phyloP scores from a whole-genome alignment of 2,113 vertebrate genomes.

The Corvus moneduloides region DNA sequence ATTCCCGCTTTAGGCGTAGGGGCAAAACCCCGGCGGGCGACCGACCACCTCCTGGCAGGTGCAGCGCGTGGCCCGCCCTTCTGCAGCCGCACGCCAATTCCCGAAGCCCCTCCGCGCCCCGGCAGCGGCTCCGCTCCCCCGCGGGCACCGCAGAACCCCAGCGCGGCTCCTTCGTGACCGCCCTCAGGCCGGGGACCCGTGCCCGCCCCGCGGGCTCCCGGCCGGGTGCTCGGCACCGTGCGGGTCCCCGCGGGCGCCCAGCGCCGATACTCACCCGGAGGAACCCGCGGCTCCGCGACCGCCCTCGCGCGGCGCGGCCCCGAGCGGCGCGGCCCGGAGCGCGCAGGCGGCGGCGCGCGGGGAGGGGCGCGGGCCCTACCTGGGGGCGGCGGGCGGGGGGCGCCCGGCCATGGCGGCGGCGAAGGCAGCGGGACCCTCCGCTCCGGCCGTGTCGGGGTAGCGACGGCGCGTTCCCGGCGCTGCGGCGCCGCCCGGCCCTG shows the following conservation, averaged over 20 bases:
- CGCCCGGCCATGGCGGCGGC: too few species aligned
- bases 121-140: background rate
- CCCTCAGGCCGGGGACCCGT: background rate
- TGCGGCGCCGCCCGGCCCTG: too few species aligned
- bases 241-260: too few species aligned
- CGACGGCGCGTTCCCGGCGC: too few species aligned
- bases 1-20: background rate
- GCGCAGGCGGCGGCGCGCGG: background rate
- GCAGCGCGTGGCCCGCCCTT: background rate
- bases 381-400: too few species aligned
- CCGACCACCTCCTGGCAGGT: background rate
- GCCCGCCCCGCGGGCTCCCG: background rate
- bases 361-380: too few species aligned
- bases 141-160: background rate
- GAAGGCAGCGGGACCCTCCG: too few species aligned
- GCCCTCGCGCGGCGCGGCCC: background rate
- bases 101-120: background rate
- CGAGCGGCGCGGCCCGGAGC: background rate
- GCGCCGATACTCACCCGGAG: background rate
- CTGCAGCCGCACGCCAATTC: background rate
- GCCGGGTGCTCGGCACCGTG: background rate
- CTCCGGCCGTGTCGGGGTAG: too few species aligned
- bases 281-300: background rate
- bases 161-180: background rate
- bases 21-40: background rate